Evolutionary conservation across 1,140 invertebrate genomes (phyloP), one percentile per base, ranked within the genome.

Genomic region (Drosophila pandora): DNA sequence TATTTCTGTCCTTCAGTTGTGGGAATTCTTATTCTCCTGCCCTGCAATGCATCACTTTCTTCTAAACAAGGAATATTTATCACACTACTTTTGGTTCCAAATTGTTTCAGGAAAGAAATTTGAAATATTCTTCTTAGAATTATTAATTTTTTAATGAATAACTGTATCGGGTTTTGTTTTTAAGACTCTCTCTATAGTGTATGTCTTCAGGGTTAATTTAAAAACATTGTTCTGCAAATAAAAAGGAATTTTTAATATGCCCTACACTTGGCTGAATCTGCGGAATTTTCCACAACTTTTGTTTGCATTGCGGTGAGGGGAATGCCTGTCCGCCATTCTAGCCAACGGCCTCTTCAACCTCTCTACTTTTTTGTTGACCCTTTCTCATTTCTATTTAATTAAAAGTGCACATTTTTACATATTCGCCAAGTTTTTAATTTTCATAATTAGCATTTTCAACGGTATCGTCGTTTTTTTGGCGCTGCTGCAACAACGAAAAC

Each of bases 401-500:
- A 87, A 79, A 87, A 88, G 78, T 76, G 63, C 83, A 83, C 75
- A 84, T 89, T 88, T 87, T 88, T 88, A 87, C 76, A 83, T 79
- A 76, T 88, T 82, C 32, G 63, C 83, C 70, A 88, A 87, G 83
- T 87, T 87, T 87, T 87, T 87, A 87, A 87, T 87, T 87, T 87
- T 79, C 83, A 87, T 87, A 87, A 87, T 87, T 87, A 87, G 83
- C 75, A 83, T 68, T 87, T 61, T 41, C 83, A 75, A 47, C 64
- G 68, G 39, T 76, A 62, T 59, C 59, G 55, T 28, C 37, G 41
- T 39, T 22, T 28, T 34, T 25, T 43, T 68, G 69, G 48, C 47
- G 67, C 54, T 59, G 61, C 47, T 61, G 45, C 47, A 71, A 28
- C 59, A 77, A 50, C 63, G 59, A 61, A 55, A 77, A 57, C 65